phyloP scores from a whole-genome alignment of 2,888 invertebrate species.

The Pristionchus mayeri region DNA sequence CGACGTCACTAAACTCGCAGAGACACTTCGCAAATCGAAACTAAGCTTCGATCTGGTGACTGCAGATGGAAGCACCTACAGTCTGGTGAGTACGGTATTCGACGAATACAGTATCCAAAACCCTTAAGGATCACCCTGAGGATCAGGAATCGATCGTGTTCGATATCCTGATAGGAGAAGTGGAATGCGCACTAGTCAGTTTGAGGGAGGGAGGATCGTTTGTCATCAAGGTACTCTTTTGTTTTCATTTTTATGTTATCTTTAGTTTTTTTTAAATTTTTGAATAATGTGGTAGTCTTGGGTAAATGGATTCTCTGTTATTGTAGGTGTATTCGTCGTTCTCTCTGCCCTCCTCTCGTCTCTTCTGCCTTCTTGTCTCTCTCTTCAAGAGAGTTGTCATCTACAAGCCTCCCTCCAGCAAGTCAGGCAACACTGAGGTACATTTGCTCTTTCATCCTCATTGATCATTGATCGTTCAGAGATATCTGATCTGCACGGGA shows the following conservation, averaged over 20 bases:
- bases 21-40: not conserved
- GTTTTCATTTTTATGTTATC: not conserved
- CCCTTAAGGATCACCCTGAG: constrained; percentile 57
- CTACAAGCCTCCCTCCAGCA: constrained; percentile 59
- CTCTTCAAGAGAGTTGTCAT: constrained; percentile 53
- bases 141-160: constrained; percentile 56
- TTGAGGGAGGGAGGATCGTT: constrained; percentile 56
- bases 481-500: constrained; percentile 17
- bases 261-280: not conserved
- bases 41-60: constrained; percentile 59
- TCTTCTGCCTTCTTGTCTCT: constrained; percentile 51
- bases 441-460: not conserved
- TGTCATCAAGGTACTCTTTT: constrained; percentile 58
- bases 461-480: not conserved
- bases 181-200: constrained; percentile 54
- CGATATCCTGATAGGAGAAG: constrained; percentile 54
- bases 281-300: not conserved
- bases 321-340: constrained; percentile 50
- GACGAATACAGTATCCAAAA: not conserved
- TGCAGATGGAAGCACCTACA: constrained; percentile 64
- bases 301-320: not conserved
- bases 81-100: constrained; percentile 13
- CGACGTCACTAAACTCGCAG: constrained; percentile 26
- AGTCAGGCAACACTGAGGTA: constrained; percentile 67
- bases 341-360: constrained; percentile 41